These are phyloP conservation scores for Sternotherus odoratus DNA, from an alignment of 2,797 vertebrate genomes.

Conservation along the genomic window DNA sequence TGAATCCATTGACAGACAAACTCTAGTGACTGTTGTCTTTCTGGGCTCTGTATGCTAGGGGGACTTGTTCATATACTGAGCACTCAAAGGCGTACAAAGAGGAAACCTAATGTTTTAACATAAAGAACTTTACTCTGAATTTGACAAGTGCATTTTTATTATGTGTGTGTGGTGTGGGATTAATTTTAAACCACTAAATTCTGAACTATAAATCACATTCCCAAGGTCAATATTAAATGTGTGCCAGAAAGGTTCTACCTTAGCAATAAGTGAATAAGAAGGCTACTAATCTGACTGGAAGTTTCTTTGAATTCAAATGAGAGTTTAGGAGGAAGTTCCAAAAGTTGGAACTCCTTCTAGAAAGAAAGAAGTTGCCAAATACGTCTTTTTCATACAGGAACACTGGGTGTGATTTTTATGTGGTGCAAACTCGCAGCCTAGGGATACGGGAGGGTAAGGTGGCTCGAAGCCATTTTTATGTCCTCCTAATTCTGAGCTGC, in stretches of 20 bases:
- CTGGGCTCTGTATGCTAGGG: neutral
- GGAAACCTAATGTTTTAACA: neutral
- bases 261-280: neutral
- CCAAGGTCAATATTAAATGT: slow-evolving; percentile 4
- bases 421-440: neutral
- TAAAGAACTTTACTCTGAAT: slow-evolving; percentile 4
- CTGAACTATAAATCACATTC: neutral
- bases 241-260: neutral
- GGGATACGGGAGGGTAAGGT: neutral
- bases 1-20: neutral
- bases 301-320: neutral
- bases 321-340: neutral
- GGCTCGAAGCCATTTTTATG: neutral
- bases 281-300: neutral
- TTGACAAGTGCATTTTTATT: slow-evolving; percentile 3
- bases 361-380: neutral
- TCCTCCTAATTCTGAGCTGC: neutral
- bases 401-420: neutral
- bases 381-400: neutral
- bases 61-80: neutral
- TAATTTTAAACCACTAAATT: neutral
- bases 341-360: neutral
- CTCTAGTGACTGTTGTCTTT: neutral
- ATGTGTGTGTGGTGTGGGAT: neutral
- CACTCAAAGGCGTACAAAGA: neutral